Evolutionary conservation across 1,140 invertebrate species (phyloP).

Genomic region (Aphelinus certus): DNA sequence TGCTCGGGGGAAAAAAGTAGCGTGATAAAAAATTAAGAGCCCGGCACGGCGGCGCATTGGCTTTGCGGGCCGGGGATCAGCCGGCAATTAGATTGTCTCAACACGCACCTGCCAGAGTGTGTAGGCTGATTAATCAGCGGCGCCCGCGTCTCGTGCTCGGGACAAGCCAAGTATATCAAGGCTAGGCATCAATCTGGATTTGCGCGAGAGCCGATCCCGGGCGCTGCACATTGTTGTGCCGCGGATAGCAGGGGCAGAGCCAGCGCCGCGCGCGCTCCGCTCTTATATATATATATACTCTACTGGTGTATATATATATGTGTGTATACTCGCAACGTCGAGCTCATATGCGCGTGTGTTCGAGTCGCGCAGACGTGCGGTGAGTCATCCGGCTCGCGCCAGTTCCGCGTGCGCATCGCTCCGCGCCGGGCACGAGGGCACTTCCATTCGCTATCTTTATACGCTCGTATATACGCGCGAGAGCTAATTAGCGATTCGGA

Average conservation of each 20-base stretch:
- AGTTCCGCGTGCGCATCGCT: conserved; percentile 13
- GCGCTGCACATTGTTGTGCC: background rate
- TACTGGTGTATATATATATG: background rate
- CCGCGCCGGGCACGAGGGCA: background rate
- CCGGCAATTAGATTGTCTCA: too few species aligned
- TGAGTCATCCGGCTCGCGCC: conserved; percentile 16
- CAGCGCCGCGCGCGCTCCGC: background rate
- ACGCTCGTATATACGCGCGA: background rate
- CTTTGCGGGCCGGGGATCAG: too few species aligned
- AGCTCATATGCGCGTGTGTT: background rate
- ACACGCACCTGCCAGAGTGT: too few species aligned
- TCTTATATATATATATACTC: background rate
- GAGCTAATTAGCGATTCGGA: background rate
- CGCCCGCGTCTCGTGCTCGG: background rate
- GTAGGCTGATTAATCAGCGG: background rate
- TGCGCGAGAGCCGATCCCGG: conserved; percentile 12
- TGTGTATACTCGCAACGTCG: background rate
- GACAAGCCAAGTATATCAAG: conserved; percentile 44
- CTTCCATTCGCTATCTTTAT: background rate
- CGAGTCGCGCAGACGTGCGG: background rate
- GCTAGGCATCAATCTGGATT: conserved; percentile 52
- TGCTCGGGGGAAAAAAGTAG: too few species aligned
- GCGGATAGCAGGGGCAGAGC: background rate
- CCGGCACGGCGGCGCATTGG: too few species aligned
- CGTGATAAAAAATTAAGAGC: too few species aligned